These are phyloP conservation scores for Campoletis raptor DNA, from an alignment of 2,888 invertebrate genomes.

Conservation along the genomic window DNA sequence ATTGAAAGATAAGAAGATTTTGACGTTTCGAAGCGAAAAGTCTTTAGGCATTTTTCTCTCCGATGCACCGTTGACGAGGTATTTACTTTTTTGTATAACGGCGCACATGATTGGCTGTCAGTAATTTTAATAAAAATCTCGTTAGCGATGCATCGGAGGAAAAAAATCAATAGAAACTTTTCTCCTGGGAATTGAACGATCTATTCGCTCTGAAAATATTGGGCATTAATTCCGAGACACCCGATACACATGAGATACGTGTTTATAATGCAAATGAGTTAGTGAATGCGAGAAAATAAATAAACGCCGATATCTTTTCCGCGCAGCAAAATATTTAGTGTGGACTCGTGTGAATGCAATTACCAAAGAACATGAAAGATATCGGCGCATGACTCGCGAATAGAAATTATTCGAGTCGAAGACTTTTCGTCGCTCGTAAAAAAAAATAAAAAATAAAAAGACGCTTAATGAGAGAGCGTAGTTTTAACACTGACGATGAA, in stretches of 20 bases:
- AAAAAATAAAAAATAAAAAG: too few species aligned
- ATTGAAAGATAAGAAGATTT: background rate
- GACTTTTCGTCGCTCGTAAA: slow-evolving; percentile 10
- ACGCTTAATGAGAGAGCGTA: background rate
- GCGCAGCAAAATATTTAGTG: slow-evolving; percentile 13
- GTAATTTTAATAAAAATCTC: too few species aligned
- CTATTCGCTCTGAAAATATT: background rate
- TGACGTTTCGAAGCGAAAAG: background rate
- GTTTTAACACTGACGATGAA: slow-evolving; percentile 7
- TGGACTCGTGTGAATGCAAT: slow-evolving; percentile 28
- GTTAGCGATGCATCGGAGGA: background rate
- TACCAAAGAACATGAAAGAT: slow-evolving; percentile 24
- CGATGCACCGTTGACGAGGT: background rate
- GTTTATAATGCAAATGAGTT: slow-evolving; percentile 5
- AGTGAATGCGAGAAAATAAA: slow-evolving; percentile 45
- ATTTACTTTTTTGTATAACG: too few species aligned
- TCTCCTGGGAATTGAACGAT: background rate
- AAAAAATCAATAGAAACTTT: background rate
- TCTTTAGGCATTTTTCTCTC: background rate
- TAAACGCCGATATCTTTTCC: slow-evolving; percentile 3
- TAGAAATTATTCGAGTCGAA: slow-evolving; percentile 42
- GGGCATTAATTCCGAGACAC: background rate
- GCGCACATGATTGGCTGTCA: background rate
- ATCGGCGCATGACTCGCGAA: background rate
- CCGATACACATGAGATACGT: background rate